These are phyloP conservation scores for Erannis defoliaria DNA, from an alignment of 2,888 invertebrate species.

Conservation along the genomic window DNA sequence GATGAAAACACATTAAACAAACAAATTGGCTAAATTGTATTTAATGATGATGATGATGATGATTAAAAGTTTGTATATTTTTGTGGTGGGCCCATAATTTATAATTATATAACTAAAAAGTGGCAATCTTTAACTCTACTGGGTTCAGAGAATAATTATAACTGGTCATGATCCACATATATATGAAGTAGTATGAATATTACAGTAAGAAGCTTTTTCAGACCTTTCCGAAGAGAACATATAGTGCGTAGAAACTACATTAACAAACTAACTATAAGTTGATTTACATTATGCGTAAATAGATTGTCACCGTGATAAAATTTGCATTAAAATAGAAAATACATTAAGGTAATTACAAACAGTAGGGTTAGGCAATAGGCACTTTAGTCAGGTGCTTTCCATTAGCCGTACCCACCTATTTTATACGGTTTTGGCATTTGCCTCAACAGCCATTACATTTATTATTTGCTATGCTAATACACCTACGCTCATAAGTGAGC, in stretches of 20 bases:
- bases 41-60: too few relatives aligned
- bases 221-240: neutral
- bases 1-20: too few relatives aligned
- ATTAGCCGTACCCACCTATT: conserved; percentile 11
- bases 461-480: conserved; percentile 26
- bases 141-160: too few relatives aligned
- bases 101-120: too few relatives aligned
- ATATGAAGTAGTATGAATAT: too few relatives aligned
- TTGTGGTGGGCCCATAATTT: too few relatives aligned
- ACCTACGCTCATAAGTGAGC: conserved; percentile 10
- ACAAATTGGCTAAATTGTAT: too few relatives aligned
- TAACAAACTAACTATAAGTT: neutral
- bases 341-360: conserved; percentile 12
- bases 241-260: neutral
- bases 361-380: conserved; percentile 13
- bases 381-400: conserved; percentile 13
- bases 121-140: too few relatives aligned
- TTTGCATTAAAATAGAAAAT: conserved; percentile 14
- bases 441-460: conserved; percentile 14
- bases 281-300: neutral
- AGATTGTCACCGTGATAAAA: conserved; percentile 7
- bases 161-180: too few relatives aligned
- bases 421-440: conserved; percentile 23
- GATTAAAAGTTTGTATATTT: too few relatives aligned
- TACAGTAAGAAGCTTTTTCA: too few relatives aligned